Conservation (phyloP, 2,113 vertebrate genomes). For the Perca fluviatilis region DNA sequence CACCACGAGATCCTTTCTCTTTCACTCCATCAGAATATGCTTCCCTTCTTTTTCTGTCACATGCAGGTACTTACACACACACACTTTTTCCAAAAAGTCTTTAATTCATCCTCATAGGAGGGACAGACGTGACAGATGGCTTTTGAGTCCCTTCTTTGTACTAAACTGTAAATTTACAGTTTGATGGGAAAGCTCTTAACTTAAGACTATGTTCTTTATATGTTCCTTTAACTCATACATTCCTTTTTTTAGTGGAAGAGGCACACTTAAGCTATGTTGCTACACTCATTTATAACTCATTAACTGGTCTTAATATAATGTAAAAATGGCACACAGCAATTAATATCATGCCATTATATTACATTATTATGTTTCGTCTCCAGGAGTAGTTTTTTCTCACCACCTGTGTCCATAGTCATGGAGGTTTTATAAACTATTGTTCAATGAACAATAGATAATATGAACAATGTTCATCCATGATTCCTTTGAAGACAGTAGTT, state of each 20-base stretch:
- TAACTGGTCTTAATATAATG: slow-evolving; percentile 8
- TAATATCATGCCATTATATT: not conserved
- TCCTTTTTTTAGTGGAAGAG: not conserved
- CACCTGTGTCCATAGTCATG: slow-evolving; percentile 1
- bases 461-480: not conserved
- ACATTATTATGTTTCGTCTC: slow-evolving; percentile 11
- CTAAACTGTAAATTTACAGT: slow-evolving; percentile 50
- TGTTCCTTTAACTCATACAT: slow-evolving; percentile 39
- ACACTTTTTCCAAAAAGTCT: slow-evolving; percentile 28
- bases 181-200: slow-evolving; percentile 39
- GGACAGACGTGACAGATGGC: slow-evolving; percentile 49
- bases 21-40: slow-evolving; percentile 45
- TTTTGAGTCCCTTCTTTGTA: slow-evolving; percentile 55
- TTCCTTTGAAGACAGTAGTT: fast-evolving
- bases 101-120: slow-evolving; percentile 61
- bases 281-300: slow-evolving; percentile 22
- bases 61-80: slow-evolving; percentile 27
- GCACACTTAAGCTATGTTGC: not conserved
- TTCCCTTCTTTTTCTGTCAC: slow-evolving; percentile 24
- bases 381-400: not conserved
- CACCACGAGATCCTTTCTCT: slow-evolving; percentile 39
- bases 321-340: slow-evolving; percentile 2
- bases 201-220: slow-evolving; percentile 24
- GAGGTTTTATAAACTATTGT: slow-evolving; percentile 3
- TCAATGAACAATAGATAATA: too few relatives aligned